Evolutionary conservation across 2,888 invertebrate species (phyloP).

Genomic region (Zelleria hepariella): DNA sequence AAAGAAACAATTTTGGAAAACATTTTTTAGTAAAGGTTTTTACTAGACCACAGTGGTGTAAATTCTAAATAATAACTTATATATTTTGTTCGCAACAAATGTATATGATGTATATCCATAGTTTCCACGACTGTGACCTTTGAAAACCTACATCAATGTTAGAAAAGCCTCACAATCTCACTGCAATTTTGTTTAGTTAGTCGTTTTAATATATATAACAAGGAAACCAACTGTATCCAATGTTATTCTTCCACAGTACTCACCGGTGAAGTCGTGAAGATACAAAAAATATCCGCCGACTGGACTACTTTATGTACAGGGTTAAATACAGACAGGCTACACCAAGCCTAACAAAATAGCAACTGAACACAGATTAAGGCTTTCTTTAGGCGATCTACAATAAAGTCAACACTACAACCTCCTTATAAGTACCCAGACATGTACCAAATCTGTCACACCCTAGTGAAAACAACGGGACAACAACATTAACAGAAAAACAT

Average conservation of each 20-base stretch:
- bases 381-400: background rate
- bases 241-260: slow-evolving; percentile 40
- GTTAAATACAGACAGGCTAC: background rate
- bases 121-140: slow-evolving; percentile 45
- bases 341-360: slow-evolving; percentile 54
- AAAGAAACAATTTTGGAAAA: slow-evolving; percentile 32
- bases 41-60: slow-evolving; percentile 40
- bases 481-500: slow-evolving; percentile 43
- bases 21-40: slow-evolving; percentile 21
- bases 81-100: background rate
- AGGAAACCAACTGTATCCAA: slow-evolving; percentile 22
- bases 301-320: background rate
- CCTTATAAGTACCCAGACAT: slow-evolving; percentile 3
- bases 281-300: slow-evolving; percentile 17
- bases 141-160: slow-evolving; percentile 30
- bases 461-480: slow-evolving; percentile 35
- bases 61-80: slow-evolving; percentile 20
- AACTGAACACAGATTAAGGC: slow-evolving; percentile 2
- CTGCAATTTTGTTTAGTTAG: slow-evolving; percentile 19
- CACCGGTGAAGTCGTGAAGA: slow-evolving; percentile 27
- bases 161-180: slow-evolving; percentile 48
- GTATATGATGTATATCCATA: slow-evolving; percentile 15
- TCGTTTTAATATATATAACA: slow-evolving; percentile 26
- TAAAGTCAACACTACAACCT: background rate
- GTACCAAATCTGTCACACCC: slow-evolving; percentile 26